Base-by-base conservation (phyloP, 2,797 vertebrate species). In the Apodemus agrarius region DNA sequence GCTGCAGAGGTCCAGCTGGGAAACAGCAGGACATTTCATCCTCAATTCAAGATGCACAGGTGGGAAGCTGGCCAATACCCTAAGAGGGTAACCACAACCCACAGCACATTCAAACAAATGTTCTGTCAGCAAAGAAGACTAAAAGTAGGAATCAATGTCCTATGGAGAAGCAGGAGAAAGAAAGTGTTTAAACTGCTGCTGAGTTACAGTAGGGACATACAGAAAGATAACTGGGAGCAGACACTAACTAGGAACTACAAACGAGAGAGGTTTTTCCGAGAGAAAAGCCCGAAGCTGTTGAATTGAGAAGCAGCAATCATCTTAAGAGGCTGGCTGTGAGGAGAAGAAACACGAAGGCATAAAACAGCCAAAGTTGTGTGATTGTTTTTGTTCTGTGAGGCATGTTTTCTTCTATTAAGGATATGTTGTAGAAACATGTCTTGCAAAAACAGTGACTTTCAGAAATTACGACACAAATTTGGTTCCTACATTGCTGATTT, bases 381-480 rank as follows among this genome's bases (percentile, higher is more conserved):
- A 52, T 24, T 43, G 3, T 11, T 5, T 92, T 92, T 78, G 34
- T 75, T 67, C 49, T n/a, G 57, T 19, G 84, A 5, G 49, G 16
- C 1, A 24, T 49, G 40, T 10, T 12, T 65, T 2, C 31, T 34
- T 84, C 93, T 90, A 72, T 84, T 63, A 22, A 94, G 67, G 63
- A 82, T 65, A 83, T 11, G 59, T 49, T 67, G 88, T 40, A 88
- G 46, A 65, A 90, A 74, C n/a, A 21, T 19, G n/a, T n/a, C 59
- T 67, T 84, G 43, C 31, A 46, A 67, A 93, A 52, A 22, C 52
- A n/a, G 2, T 81, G 59, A 37, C 43, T n/a, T 90, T 54, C 31
- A 88, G 43, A 88, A 63, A 76, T 46, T 63, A n/a, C n/a, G 90
- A 86, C 2, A 89, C 84, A 72, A 87, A 72, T 79, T 74, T 95